These are phyloP conservation scores for Paratilapia polleni DNA, from an alignment of 2,113 vertebrate species.

Conservation along the genomic window DNA sequence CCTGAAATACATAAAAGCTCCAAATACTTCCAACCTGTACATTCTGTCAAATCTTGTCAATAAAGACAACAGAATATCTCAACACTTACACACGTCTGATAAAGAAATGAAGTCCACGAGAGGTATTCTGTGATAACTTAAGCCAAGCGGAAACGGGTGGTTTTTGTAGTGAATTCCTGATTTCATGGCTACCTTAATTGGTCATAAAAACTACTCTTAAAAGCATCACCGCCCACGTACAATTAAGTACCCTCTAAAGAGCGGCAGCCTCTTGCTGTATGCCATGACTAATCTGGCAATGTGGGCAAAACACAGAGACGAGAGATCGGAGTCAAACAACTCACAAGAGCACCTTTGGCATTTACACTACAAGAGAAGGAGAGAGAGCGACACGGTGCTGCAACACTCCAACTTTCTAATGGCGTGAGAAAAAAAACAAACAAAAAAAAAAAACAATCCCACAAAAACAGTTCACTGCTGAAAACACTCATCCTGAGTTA, in stretches of 20 bases:
- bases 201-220: constrained; percentile 63
- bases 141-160: constrained; percentile 7
- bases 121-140: constrained; percentile 9
- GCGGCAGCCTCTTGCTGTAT: constrained; percentile 59
- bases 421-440: constrained; percentile 8
- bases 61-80: constrained; percentile 14
- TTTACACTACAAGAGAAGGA: constrained; percentile 43
- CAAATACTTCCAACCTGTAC: constrained; percentile 1
- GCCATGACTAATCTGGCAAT: constrained; percentile 76
- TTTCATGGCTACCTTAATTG: constrained; percentile 69
- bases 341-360: constrained; percentile 64
- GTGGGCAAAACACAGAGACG: constrained; percentile 74
- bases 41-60: neutral
- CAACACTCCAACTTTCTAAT: constrained; percentile 29
- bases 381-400: constrained; percentile 20
- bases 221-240: constrained; percentile 73
- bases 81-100: neutral
- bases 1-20: constrained; percentile 32
- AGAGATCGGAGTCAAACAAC: constrained; percentile 59
- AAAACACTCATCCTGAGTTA: constrained; percentile 7
- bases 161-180: constrained; percentile 58
- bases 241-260: constrained; percentile 74
- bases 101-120: neutral
- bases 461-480: constrained; percentile 1
- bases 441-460: neutral